phyloP scores from a whole-genome alignment of 2,113 vertebrate species.

The Vulpes lagopus region DNA sequence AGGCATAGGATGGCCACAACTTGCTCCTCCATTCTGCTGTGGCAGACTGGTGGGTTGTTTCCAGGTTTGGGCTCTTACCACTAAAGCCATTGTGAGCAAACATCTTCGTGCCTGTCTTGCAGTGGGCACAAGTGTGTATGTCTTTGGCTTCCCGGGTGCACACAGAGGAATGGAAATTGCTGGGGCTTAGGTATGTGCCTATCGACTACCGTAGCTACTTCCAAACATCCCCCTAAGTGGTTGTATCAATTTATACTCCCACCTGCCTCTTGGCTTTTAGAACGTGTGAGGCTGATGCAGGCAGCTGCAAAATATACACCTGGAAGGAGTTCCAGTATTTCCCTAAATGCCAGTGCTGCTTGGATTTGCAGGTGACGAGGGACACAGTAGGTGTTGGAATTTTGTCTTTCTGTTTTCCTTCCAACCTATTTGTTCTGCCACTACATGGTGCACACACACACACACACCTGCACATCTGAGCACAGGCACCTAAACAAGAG shows the following conservation, averaged over 20 bases:
- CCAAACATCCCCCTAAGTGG: neutral
- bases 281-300: neutral
- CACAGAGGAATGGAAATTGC: fast-evolving
- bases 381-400: neutral
- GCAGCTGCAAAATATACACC: neutral
- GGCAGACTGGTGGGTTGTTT: neutral
- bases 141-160: neutral
- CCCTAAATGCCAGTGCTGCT: neutral
- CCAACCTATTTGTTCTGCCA: no score
- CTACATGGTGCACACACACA: fast-evolving
- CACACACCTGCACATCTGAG: fast-evolving
- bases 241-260: fast-evolving
- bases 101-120: neutral
- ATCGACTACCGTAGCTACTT: neutral
- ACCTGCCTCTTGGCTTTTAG: neutral
- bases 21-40: no score
- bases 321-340: neutral
- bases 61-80: neutral
- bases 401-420: neutral
- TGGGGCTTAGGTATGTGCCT: fast-evolving
- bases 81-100: neutral
- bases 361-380: neutral
- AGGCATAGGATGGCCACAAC: fast-evolving
- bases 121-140: neutral
- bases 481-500: neutral